Conservation (phyloP, 2,113 vertebrate species). For the Herpetotheres cachinnans region DNA sequence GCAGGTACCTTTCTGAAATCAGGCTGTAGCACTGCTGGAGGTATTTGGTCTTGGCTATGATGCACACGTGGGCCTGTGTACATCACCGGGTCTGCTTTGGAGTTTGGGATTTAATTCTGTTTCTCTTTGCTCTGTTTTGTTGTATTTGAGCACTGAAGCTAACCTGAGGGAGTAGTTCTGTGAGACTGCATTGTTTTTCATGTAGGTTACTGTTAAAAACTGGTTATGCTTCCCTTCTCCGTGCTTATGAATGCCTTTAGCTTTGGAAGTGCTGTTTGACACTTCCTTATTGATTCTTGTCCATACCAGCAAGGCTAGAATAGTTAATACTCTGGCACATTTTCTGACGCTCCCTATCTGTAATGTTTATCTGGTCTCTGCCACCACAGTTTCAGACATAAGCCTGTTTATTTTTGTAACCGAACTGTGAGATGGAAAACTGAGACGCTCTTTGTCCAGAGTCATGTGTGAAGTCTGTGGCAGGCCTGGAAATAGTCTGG, state of each 20-base stretch:
- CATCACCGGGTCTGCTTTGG: background rate
- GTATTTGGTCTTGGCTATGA: background rate
- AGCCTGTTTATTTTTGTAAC: background rate
- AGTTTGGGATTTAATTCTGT: background rate
- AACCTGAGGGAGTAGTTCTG: background rate
- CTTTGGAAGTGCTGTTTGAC: background rate
- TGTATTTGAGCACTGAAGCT: background rate
- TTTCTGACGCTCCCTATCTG: background rate
- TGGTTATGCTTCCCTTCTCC: background rate
- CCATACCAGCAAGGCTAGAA: background rate
- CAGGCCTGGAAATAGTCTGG: background rate
- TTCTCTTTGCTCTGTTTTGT: background rate
- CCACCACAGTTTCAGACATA: background rate
- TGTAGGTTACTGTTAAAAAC: background rate
- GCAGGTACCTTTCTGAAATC: background rate
- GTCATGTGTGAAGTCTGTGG: background rate
- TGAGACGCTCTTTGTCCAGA: background rate
- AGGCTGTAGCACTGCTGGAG: background rate
- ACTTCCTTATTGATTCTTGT: background rate
- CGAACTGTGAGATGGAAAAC: background rate
- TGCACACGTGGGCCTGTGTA: background rate
- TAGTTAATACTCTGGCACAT: background rate
- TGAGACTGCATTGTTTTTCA: background rate
- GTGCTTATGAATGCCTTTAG: background rate
- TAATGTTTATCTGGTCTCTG: background rate